A percentile compares a stretch with the other conserved stretches of the same genome.
phyloP scores from a whole-genome alignment of 2,888 invertebrate species.

The Trissolcus japonicus region DNA sequence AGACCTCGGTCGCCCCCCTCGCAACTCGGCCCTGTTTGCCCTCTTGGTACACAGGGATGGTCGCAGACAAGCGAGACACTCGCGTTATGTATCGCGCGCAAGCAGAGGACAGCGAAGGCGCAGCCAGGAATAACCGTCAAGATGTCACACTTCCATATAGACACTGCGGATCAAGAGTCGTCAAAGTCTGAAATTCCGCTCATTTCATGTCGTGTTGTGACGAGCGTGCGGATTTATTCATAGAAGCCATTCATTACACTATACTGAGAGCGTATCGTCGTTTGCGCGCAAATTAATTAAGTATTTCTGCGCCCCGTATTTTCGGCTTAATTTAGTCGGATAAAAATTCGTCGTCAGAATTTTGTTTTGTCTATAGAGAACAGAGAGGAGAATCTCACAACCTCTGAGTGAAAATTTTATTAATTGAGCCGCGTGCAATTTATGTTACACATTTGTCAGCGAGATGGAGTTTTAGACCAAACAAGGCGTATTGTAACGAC shows the following conservation, averaged over 20 bases:
- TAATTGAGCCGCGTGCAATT: constrained; percentile 43
- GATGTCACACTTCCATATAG: constrained; percentile 76
- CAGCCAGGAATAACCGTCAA: constrained; percentile 75
- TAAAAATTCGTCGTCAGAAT: constrained; percentile 22
- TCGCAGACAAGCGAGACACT: constrained; percentile 46
- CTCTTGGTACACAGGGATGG: constrained; percentile 61
- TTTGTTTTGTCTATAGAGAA: constrained; percentile 38
- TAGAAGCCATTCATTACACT: constrained; percentile 44
- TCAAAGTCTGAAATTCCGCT: constrained; percentile 53
- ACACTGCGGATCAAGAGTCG: constrained; percentile 63
- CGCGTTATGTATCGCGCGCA: constrained; percentile 60
- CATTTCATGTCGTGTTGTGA: constrained; percentile 42
- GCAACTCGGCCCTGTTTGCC: constrained; percentile 51
- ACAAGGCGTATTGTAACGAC: constrained; percentile 69
- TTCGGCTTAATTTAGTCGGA: constrained; percentile 38
- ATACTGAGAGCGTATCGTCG: constrained; percentile 19
- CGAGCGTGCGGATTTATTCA: constrained; percentile 44
- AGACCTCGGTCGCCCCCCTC: constrained; percentile 62
- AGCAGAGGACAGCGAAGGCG: constrained; percentile 68
- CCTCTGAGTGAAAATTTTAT: not conserved
- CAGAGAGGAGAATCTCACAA: constrained; percentile 17
- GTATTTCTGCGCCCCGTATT: constrained; percentile 23
- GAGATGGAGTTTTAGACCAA: constrained; percentile 64
- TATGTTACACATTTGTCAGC: constrained; percentile 62
- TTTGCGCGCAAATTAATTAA: constrained; percentile 37